Conservation (phyloP, 2,113 vertebrate species). For the Psammodynastes pulverulentus region DNA sequence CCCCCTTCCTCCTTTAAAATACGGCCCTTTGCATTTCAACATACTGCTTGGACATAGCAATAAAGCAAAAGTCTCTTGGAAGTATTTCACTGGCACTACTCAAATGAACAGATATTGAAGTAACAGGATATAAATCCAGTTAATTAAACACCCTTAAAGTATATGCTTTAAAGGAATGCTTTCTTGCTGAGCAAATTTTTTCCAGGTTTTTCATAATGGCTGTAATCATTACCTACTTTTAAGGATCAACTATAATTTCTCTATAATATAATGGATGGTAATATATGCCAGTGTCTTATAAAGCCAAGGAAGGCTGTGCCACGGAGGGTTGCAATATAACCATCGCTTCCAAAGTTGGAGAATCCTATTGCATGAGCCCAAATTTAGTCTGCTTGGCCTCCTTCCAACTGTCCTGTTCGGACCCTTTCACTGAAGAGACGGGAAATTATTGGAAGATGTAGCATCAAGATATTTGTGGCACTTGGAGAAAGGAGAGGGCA, state of each 20-base stretch:
- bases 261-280: neutral
- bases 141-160: slow-evolving; percentile 60
- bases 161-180: slow-evolving; percentile 5
- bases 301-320: neutral
- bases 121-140: slow-evolving; percentile 63
- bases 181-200: slow-evolving; percentile 50
- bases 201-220: slow-evolving; percentile 24
- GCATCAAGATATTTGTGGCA: neutral
- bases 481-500: neutral
- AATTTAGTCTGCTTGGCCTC: neutral
- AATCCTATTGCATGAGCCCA: neutral
- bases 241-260: neutral
- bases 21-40: slow-evolving; percentile 46
- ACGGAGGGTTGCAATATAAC: neutral
- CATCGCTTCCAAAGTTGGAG: neutral
- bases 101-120: slow-evolving; percentile 62
- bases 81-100: slow-evolving; percentile 56
- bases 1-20: slow-evolving; percentile 64
- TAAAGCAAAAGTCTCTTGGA: slow-evolving; percentile 54
- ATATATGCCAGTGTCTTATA: neutral
- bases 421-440: neutral
- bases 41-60: slow-evolving; percentile 54
- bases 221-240: slow-evolving; percentile 30
- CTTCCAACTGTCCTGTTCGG: neutral
- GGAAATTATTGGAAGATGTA: neutral